Evolutionary conservation across 2,888 invertebrate genomes (phyloP).

Genomic region (Ectemnius lituratus): DNA sequence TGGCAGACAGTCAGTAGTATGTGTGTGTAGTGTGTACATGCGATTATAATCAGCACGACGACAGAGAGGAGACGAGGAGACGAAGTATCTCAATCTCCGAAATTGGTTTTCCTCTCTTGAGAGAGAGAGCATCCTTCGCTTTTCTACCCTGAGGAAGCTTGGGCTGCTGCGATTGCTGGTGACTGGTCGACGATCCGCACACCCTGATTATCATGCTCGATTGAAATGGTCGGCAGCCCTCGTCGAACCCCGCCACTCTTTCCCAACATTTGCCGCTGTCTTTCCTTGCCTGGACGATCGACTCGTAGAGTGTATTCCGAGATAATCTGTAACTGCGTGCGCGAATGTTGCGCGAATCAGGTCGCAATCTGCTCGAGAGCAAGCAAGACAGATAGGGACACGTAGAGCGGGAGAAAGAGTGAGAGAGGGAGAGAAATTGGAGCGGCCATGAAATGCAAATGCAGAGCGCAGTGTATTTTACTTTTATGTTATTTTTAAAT

Average conservation of each 20-base stretch:
- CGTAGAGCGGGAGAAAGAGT: constrained; percentile 2
- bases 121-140: too few species aligned
- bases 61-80: too few species aligned
- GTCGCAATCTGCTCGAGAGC: neutral
- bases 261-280: neutral
- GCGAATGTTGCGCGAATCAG: neutral
- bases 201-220: neutral
- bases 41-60: constrained; percentile 14
- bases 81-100: too few species aligned
- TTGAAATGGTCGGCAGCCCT: constrained; percentile 4
- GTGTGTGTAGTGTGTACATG: constrained; percentile 32
- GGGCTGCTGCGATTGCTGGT: too few species aligned
- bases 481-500: constrained; percentile 65
- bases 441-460: constrained; percentile 46
- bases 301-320: neutral
- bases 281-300: neutral
- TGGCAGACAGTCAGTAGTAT: constrained; percentile 48
- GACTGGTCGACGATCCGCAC: too few species aligned
- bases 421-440: constrained; percentile 23
- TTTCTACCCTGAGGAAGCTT: too few species aligned
- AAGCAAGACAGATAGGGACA: too few species aligned
- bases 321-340: neutral
- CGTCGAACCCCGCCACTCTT: neutral
- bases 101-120: too few species aligned
- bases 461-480: constrained; percentile 44